phyloP scores from a whole-genome alignment of 2,113 vertebrate species.

The Dromiciops gliroides region DNA sequence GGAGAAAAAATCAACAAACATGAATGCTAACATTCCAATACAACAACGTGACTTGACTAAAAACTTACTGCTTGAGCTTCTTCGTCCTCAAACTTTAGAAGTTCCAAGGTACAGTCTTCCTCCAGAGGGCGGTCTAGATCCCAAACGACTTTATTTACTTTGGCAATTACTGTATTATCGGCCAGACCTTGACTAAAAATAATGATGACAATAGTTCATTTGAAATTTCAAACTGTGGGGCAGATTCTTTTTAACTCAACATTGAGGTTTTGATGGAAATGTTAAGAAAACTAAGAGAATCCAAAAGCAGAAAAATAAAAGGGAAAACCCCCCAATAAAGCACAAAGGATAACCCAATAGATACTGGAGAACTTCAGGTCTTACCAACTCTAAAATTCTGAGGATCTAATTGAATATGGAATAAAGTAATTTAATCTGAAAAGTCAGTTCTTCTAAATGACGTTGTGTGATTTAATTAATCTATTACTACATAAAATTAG shows the following conservation, averaged over 20 bases:
- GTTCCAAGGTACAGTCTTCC: constrained; percentile 91
- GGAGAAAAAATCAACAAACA: background rate
- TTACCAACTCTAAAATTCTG: background rate
- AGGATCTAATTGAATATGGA: background rate
- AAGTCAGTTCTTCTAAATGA: background rate
- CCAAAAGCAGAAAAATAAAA: background rate
- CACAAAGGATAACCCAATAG: constrained; percentile 8
- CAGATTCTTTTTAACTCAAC: background rate
- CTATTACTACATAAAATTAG: background rate
- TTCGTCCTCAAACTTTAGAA: constrained; percentile 98
- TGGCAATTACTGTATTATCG: constrained; percentile 94
- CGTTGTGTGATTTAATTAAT: background rate
- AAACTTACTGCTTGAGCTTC: constrained; percentile 96
- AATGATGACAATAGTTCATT: background rate
- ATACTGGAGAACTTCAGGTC: background rate
- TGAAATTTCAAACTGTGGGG: constrained; percentile 8
- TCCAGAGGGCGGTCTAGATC: constrained; percentile 96
- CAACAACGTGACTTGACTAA: background rate
- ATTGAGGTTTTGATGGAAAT: background rate
- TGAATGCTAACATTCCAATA: background rate
- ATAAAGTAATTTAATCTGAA: background rate
- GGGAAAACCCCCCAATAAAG: background rate
- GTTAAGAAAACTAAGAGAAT: background rate
- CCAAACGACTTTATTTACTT: constrained; percentile 94
- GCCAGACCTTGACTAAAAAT: constrained; percentile 93